These are phyloP conservation scores for Tenualosa thibaudeaui DNA, from an alignment of 2,797 vertebrate genomes.

Conservation along the genomic window DNA sequence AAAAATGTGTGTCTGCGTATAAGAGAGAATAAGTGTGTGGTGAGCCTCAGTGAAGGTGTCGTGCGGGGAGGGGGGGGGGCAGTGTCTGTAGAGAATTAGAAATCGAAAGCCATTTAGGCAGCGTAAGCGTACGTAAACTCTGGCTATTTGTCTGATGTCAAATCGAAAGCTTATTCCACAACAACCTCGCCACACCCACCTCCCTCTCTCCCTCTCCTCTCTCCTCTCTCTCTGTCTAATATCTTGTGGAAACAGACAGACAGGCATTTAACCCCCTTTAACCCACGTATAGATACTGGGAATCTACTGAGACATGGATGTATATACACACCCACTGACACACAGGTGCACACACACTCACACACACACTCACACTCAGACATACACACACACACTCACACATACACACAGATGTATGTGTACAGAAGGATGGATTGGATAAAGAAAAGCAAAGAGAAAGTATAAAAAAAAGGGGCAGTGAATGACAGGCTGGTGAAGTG, in stretches of 20 bases:
- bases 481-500: not conserved
- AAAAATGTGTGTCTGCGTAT: not conserved
- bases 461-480: not conserved
- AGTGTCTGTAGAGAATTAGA: constrained; percentile 51
- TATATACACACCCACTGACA: not conserved
- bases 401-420: not conserved
- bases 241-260: not conserved
- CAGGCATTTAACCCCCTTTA: not conserved
- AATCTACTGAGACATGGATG: not conserved
- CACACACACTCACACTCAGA: too few species aligned
- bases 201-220: not conserved
- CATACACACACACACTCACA: too few species aligned
- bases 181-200: constrained; percentile 24
- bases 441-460: not conserved
- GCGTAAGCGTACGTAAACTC: constrained; percentile 47
- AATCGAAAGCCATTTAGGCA: constrained; percentile 56
- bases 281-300: not conserved
- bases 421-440: too few species aligned
- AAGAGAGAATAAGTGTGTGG: not conserved
- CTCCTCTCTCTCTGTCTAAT: not conserved
- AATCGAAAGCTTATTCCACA: constrained; percentile 43
- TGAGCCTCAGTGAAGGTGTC: not conserved
- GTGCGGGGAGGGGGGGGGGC: not conserved
- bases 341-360: not conserved
- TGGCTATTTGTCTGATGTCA: constrained; percentile 50